Base-by-base conservation (phyloP, 2,113 vertebrate species). In the Balaenoptera acutorostrata region DNA sequence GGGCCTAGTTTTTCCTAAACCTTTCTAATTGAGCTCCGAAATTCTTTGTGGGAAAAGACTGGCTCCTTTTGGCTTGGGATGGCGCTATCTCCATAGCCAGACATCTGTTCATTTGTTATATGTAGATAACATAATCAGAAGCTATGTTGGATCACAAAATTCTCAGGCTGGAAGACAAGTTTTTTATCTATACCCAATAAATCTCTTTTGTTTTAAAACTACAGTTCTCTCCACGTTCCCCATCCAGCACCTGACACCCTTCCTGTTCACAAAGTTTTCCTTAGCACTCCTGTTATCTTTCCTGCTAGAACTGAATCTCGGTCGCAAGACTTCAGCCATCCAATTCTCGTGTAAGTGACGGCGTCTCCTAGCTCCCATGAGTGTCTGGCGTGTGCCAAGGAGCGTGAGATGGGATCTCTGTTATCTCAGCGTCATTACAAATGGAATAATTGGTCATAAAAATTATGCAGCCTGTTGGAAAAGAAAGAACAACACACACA, bases 371-470 rank as follows among this genome's bases (percentile, higher is more conserved):
- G 83, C 87, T 95, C 44, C 87, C 83, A 10, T 33, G 64, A 95
- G 92, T 44, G 75, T 63, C 49, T 95, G 96, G 93, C 36, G 1
- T 97, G 96, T 97, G 96, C 97, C 96, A 88, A 3, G 36, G 80
- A 97, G 96, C 92, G 4, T 88, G 75, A 98, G 97, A 97, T 97
- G 96, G 81, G 75, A 98, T 98, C 97, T 97, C 87, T 97, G 97
- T 97, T 98, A 98, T 98, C 97, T 97, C 93, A 64, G 80, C 52
- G 10, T 97, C 93, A 44, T 97, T 98, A 98, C 98, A 98, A 98
- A 98, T 98, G 95, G 96, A 98, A 96, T 98, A 98, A 98, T 98
- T 98, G 97, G 98, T 92, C 95, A 66, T 98, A 98, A 98, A 98
- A 97, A 98, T 98, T 98, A 97, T 92, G 92, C 86, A 98, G 96